A percentile compares a stretch with the other conserved stretches of the same genome.
phyloP scores from a whole-genome alignment of 2,888 invertebrate species.

The Plebejus melissa region DNA sequence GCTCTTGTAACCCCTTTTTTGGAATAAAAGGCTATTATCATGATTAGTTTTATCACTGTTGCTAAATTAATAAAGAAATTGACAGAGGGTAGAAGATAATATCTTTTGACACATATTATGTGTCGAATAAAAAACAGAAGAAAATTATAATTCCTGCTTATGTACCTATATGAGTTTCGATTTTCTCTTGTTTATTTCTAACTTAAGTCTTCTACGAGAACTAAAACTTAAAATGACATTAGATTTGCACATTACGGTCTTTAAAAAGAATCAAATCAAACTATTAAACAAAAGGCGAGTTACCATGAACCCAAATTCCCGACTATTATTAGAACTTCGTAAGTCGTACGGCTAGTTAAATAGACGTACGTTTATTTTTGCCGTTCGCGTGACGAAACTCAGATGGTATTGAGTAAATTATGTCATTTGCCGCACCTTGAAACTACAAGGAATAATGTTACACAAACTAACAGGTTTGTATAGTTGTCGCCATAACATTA shows the following conservation, averaged over 20 bases:
- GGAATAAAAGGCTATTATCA: too few relatives aligned
- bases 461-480: not conserved
- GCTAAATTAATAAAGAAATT: too few relatives aligned
- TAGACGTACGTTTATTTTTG: conserved; percentile 9
- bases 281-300: not conserved
- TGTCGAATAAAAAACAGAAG: too few relatives aligned
- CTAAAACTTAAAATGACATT: not conserved
- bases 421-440: conserved; percentile 13
- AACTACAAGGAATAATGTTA: not conserved
- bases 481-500: not conserved
- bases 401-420: conserved; percentile 8
- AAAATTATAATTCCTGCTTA: too few relatives aligned
- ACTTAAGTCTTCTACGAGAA: not conserved
- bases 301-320: conserved; percentile 1
- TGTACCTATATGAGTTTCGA: too few relatives aligned
- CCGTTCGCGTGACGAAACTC: conserved; percentile 5
- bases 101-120: too few relatives aligned
- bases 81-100: too few relatives aligned
- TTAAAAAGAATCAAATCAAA: not conserved
- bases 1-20: too few relatives aligned
- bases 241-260: too few relatives aligned
- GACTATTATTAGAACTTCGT: not conserved
- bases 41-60: too few relatives aligned
- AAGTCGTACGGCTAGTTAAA: not conserved
- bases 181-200: too few relatives aligned